Evolutionary conservation across 2,113 vertebrate species (phyloP).

Genomic region (Cricetomys ansorgei): DNA sequence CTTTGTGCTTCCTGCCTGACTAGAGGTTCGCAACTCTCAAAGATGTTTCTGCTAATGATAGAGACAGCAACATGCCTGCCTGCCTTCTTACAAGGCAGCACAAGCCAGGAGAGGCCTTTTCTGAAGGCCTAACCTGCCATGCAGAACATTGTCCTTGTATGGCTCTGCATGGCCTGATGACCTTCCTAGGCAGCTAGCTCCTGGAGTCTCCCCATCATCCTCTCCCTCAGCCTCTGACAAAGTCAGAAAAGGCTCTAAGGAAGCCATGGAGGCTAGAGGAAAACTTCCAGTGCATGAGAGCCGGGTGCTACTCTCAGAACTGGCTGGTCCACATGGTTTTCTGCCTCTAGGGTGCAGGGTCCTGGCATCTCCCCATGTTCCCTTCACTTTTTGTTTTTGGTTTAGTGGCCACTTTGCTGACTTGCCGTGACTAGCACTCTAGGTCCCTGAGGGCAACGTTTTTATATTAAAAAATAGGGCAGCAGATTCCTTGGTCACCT

Average conservation of each 20-base stretch:
- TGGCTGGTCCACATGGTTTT: neutral
- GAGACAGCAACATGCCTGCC: neutral
- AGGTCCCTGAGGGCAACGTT: neutral
- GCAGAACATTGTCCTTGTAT: neutral
- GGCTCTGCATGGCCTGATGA: neutral
- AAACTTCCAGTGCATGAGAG: accelerated
- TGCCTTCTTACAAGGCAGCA: accelerated
- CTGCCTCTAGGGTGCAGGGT: neutral
- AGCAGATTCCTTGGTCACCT: neutral
- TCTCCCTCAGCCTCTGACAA: neutral
- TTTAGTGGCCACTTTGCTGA: neutral
- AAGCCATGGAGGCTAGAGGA: neutral
- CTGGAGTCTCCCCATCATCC: neutral
- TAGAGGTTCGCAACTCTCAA: accelerated
- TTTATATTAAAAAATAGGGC: neutral
- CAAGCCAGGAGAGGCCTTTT: neutral
- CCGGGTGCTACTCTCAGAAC: accelerated
- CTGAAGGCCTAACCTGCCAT: accelerated
- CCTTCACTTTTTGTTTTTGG: neutral
- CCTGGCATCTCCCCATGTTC: accelerated
- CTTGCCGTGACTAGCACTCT: neutral
- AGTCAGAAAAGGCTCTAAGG: neutral
- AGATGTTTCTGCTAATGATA: neutral
- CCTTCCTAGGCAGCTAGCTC: neutral
- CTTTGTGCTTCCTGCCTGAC: neutral